These are phyloP conservation scores for Lethocerus indicus DNA, from an alignment of 1,140 invertebrate species.

Conservation along the genomic window DNA sequence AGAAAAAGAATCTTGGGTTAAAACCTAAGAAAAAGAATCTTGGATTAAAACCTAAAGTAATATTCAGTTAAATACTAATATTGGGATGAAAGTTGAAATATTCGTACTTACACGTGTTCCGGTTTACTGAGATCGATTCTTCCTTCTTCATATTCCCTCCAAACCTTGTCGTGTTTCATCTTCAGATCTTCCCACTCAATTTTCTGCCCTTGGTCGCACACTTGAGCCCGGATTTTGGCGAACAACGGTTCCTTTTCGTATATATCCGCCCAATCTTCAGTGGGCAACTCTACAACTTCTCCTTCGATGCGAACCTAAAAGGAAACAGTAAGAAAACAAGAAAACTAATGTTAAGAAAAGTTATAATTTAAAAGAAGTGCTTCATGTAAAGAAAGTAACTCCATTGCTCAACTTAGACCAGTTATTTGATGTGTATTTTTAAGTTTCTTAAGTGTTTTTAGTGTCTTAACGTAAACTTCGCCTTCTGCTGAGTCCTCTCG, in stretches of 20 bases:
- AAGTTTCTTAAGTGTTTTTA: no score
- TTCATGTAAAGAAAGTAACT: no score
- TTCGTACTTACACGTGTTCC: conserved; percentile 26
- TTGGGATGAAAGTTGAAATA: neutral
- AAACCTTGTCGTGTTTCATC: conserved; percentile 23
- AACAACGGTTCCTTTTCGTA: conserved; percentile 28
- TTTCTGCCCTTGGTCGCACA: conserved; percentile 26
- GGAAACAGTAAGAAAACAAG: no score
- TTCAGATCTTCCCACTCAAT: conserved; percentile 28
- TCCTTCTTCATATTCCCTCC: conserved; percentile 18
- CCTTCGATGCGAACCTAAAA: conserved; percentile 27
- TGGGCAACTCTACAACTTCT: conserved; percentile 20
- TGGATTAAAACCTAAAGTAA: neutral
- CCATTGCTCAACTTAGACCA: no score
- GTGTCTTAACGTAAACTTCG: no score
- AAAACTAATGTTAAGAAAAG: no score
- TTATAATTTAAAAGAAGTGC: no score
- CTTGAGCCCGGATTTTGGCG: conserved; percentile 26
- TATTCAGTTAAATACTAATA: neutral
- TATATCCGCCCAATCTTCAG: conserved; percentile 21
- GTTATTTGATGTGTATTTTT: no score
- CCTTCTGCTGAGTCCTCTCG: no score
- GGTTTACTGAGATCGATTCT: conserved; percentile 23
- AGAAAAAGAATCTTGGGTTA: neutral
- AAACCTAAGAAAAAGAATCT: neutral